A percentile compares a stretch with the other conserved stretches of the same genome.
These are phyloP conservation scores for Scomber colias DNA, from an alignment of 2,113 vertebrate genomes.

Conservation along the genomic window DNA sequence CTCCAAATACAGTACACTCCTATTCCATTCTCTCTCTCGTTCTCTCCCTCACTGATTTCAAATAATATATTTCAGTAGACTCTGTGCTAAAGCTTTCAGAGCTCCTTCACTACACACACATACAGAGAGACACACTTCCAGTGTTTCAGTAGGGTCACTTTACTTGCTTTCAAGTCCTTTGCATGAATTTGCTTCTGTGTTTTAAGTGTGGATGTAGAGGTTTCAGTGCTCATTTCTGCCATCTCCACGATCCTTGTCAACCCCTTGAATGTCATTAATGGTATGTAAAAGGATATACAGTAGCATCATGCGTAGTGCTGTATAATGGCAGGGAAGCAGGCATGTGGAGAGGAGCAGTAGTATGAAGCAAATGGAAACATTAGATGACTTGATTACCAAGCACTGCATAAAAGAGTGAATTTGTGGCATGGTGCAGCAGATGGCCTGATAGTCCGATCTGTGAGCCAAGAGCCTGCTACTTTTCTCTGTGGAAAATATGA, in stretches of 20 bases:
- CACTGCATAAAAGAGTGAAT: constrained; percentile 54
- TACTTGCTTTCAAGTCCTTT: constrained; percentile 55
- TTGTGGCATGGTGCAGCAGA: constrained; percentile 62
- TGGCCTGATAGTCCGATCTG: constrained; percentile 57
- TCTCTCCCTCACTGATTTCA: constrained; percentile 45
- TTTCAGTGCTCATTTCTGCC: constrained; percentile 9
- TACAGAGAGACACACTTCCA: constrained; percentile 11
- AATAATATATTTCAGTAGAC: constrained; percentile 43
- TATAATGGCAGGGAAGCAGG: constrained; percentile 24
- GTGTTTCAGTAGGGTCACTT: constrained; percentile 52
- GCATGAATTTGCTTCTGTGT: constrained; percentile 6
- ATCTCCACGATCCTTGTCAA: constrained; percentile 26
- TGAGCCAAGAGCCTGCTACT: constrained; percentile 62
- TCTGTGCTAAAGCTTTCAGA: constrained; percentile 25
- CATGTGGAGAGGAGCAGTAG: constrained; percentile 44
- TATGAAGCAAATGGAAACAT: constrained; percentile 54
- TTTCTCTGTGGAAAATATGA: constrained; percentile 69
- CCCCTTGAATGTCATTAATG: constrained; percentile 47
- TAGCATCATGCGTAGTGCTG: constrained; percentile 32
- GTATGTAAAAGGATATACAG: constrained; percentile 60
- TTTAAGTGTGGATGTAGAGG: constrained; percentile 15
- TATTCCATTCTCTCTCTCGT: constrained; percentile 39
- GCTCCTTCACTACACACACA: neutral
- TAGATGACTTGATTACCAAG: constrained; percentile 65
- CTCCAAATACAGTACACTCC: constrained; percentile 51